These are phyloP conservation scores for Zoanthus sansibaricus DNA, from an alignment of 92 coral and sea anemone genomes.

Conservation along the genomic window DNA sequence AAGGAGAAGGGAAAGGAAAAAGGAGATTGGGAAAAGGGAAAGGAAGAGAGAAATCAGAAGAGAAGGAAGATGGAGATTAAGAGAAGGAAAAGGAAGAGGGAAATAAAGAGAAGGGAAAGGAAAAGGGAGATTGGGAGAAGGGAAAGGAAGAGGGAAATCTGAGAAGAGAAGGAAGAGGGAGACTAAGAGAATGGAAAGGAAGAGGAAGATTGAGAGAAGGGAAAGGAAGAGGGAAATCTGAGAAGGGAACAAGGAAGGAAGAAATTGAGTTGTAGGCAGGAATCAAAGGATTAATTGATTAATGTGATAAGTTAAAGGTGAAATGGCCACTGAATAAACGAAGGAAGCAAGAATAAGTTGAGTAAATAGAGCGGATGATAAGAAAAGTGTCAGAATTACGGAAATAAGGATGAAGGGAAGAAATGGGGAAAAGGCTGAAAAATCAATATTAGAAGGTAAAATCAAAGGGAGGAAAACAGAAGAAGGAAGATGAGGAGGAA, in stretches of 20 bases:
- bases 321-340: not conserved
- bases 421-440: not conserved
- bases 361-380: constrained; percentile 23
- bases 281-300: not conserved
- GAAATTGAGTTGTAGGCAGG: not conserved
- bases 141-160: not conserved
- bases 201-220: not conserved
- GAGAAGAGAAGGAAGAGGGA: not conserved
- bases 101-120: not conserved
- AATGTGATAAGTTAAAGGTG: not conserved
- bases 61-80: not conserved
- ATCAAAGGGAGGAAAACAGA: too few species aligned
- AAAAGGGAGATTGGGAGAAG: not conserved
- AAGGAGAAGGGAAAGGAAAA: not conserved
- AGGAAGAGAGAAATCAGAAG: too few species aligned
- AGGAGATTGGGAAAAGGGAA: not conserved
- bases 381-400: not conserved
- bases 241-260: not conserved
- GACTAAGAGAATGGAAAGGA: not conserved
- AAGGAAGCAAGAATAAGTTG: constrained; percentile 31
- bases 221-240: not conserved
- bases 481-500: too few species aligned
- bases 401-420: not conserved
- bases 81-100: constrained; percentile 28
- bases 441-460: not conserved